Evolutionary conservation across 2,113 vertebrate genomes (phyloP).

Genomic region (Oriolus oriolus): DNA sequence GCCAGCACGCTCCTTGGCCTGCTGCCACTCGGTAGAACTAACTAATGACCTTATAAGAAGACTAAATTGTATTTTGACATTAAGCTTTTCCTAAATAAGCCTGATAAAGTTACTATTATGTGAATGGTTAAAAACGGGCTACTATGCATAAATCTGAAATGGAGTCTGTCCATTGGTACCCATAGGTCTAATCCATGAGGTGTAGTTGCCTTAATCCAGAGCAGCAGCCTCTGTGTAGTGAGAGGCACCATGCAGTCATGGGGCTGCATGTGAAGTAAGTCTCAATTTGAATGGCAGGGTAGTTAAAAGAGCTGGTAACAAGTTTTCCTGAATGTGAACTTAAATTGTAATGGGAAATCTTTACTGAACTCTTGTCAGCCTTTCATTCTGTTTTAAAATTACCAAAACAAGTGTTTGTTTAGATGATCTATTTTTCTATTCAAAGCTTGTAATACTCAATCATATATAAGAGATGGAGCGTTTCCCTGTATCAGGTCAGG

Average conservation of each 20-base stretch:
- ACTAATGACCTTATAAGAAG: background rate
- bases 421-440: background rate
- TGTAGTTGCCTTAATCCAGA: background rate
- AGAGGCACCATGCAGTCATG: accelerated
- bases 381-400: background rate
- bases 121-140: background rate
- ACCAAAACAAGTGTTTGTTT: background rate
- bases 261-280: background rate
- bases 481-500: background rate
- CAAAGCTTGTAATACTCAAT: background rate
- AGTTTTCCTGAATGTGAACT: background rate
- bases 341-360: background rate
- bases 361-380: background rate
- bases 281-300: background rate
- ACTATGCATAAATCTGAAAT: background rate
- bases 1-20: background rate
- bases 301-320: background rate
- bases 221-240: background rate
- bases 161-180: background rate
- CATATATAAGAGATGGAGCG: accelerated
- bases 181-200: accelerated
- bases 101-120: background rate
- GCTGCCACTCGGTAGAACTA: background rate
- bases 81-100: background rate
- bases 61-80: background rate